A percentile compares a stretch with the other conserved stretches of the same genome.
phyloP scores from a whole-genome alignment of 2,888 invertebrate genomes.

The Macrophya alboannulata region DNA sequence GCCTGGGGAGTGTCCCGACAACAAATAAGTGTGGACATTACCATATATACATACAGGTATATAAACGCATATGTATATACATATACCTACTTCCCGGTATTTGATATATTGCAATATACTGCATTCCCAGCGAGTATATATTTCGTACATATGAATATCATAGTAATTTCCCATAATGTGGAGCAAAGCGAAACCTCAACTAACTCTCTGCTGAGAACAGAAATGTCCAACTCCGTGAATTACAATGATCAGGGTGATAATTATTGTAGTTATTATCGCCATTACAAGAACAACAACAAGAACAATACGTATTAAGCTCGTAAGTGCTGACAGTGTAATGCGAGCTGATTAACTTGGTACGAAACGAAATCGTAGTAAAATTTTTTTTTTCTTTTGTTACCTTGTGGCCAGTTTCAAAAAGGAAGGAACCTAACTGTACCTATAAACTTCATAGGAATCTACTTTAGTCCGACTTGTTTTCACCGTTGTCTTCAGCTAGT shows the following conservation, averaged over 20 bases:
- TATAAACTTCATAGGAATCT: slow-evolving; percentile 35
- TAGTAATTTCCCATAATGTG: not conserved
- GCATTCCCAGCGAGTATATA: slow-evolving; percentile 61
- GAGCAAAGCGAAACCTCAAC: not conserved
- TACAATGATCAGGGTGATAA: slow-evolving; percentile 16
- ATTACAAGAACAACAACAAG: slow-evolving; percentile 18
- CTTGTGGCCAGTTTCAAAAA: not conserved
- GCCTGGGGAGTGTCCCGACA: slow-evolving; percentile 66
- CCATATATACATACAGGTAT: slow-evolving; percentile 64
- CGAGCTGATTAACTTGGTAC: not conserved
- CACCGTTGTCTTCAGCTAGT: slow-evolving; percentile 52
- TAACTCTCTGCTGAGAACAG: not conserved
- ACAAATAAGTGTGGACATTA: slow-evolving; percentile 70
- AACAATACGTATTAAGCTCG: slow-evolving; percentile 19
- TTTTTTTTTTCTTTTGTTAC: not conserved
- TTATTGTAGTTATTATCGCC: not conserved
- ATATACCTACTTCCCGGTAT: slow-evolving; percentile 36
- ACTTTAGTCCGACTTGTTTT: slow-evolving; percentile 52
- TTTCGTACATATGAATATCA: slow-evolving; percentile 10
- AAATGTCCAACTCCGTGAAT: not conserved
- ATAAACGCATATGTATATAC: not conserved
- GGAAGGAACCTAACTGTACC: not conserved
- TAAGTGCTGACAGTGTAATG: not conserved
- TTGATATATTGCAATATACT: slow-evolving; percentile 72
- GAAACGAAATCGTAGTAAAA: not conserved